phyloP scores from a whole-genome alignment of 1,140 invertebrate species.

The Macrobrachium nipponense region DNA sequence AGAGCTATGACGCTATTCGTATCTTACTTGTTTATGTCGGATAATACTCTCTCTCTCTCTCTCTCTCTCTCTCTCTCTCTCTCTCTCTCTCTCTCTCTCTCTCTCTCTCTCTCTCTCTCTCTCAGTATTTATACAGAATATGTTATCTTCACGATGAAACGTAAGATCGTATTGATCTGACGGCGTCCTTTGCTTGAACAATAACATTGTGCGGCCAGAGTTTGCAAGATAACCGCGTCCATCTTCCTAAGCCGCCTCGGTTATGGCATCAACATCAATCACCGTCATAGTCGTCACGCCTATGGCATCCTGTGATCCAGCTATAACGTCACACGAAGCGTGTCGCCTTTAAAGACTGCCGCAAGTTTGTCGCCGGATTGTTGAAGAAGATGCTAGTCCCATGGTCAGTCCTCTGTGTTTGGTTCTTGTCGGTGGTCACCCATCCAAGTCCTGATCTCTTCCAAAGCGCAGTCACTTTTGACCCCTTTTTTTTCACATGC shows the following conservation, averaged over 20 bases:
- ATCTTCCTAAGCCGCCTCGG: too few relatives aligned
- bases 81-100: constrained; percentile 9
- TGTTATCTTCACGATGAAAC: background rate
- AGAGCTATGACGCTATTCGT: background rate
- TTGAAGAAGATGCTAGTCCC: background rate
- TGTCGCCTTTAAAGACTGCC: background rate
- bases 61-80: constrained; percentile 15
- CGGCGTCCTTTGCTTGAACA: too few relatives aligned
- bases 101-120: background rate
- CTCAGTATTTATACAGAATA: background rate
- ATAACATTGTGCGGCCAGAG: too few relatives aligned
- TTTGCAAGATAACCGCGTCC: background rate
- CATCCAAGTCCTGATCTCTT: too few relatives aligned
- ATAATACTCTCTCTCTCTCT: background rate
- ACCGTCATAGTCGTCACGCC: too few relatives aligned
- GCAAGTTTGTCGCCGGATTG: background rate
- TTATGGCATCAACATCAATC: too few relatives aligned
- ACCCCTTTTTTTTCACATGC: too few relatives aligned
- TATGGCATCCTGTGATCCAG: too few relatives aligned
- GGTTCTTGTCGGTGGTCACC: too few relatives aligned
- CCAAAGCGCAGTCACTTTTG: too few relatives aligned
- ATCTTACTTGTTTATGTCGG: background rate
- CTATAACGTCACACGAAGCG: too few relatives aligned
- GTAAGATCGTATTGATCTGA: background rate
- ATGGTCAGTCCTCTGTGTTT: too few relatives aligned